These are phyloP conservation scores for Poecilia gillii DNA, from an alignment of 2,797 vertebrate genomes.

Conservation along the genomic window DNA sequence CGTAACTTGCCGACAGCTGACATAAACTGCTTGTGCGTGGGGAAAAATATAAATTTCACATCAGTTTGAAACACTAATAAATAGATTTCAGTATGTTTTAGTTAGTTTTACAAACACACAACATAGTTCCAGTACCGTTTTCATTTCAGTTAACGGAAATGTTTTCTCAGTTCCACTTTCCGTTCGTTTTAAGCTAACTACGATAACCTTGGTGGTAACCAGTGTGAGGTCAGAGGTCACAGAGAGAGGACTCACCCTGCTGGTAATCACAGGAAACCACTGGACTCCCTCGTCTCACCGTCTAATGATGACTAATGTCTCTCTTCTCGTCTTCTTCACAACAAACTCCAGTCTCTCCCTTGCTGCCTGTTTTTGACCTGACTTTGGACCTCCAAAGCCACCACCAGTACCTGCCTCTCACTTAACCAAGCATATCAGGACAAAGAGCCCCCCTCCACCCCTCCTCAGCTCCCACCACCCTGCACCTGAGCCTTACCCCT, in stretches of 20 bases:
- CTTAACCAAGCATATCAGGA: conserved; percentile 72
- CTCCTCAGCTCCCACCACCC: not conserved
- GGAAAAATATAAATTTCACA: too few species aligned
- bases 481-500: conserved; percentile 82
- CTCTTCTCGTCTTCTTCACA: conserved; percentile 57
- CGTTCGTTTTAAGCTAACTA: too few species aligned
- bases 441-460: conserved; percentile 64
- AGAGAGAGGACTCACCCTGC: conserved; percentile 87
- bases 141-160: too few species aligned
- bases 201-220: too few species aligned
- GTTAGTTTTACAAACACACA: too few species aligned
- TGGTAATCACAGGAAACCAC: conserved; percentile 89
- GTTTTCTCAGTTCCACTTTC: too few species aligned
- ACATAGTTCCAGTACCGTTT: too few species aligned
- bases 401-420: conserved; percentile 59
- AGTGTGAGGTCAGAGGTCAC: conserved; percentile 80
- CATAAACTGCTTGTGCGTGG: too few species aligned
- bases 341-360: conserved; percentile 24
- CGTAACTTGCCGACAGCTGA: too few species aligned
- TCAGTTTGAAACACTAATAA: too few species aligned
- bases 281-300: conserved; percentile 88
- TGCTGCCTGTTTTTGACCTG: conserved; percentile 46
- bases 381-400: conserved; percentile 59
- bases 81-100: too few species aligned
- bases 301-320: conserved; percentile 98